phyloP scores from a whole-genome alignment of 2,113 vertebrate genomes.

The Argyrosomus japonicus region DNA sequence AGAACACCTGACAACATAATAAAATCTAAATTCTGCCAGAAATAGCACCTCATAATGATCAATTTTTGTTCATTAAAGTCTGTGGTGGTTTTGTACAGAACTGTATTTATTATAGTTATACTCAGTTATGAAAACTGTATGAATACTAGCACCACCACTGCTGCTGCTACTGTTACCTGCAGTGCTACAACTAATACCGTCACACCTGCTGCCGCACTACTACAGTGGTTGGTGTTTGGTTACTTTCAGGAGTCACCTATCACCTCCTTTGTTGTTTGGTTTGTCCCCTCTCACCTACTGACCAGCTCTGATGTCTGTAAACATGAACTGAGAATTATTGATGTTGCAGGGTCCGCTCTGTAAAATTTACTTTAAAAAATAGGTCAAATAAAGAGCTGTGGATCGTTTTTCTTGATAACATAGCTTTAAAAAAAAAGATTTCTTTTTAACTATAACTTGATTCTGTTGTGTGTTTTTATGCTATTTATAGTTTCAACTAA shows the following conservation, averaged over 20 bases:
- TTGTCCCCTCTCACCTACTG: constrained; percentile 56
- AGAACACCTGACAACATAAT: not conserved
- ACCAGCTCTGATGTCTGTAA: constrained; percentile 38
- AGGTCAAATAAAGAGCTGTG: not conserved
- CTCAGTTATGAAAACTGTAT: not conserved
- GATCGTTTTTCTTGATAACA: not conserved
- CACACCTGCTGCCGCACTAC: constrained; percentile 10
- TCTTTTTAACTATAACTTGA: not conserved
- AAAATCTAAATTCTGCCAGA: not conserved
- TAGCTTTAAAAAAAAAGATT: not conserved
- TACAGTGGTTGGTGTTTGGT: not conserved
- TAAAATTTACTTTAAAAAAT: not conserved
- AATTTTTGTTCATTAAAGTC: not conserved
- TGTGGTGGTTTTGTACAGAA: not conserved
- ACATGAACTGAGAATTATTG: constrained; percentile 26
- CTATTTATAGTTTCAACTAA: not conserved
- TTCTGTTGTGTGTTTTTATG: not conserved
- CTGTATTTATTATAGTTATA: not conserved
- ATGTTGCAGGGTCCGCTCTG: not conserved
- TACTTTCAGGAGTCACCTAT: constrained; percentile 30
- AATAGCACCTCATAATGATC: not conserved
- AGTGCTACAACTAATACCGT: not conserved
- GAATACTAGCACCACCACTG: not conserved
- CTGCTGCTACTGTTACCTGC: constrained; percentile 1
- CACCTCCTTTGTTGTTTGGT: constrained; percentile 11